Base-by-base conservation (phyloP, 2,888 invertebrate genomes). In the Petrolisthes manimaculis region DNA sequence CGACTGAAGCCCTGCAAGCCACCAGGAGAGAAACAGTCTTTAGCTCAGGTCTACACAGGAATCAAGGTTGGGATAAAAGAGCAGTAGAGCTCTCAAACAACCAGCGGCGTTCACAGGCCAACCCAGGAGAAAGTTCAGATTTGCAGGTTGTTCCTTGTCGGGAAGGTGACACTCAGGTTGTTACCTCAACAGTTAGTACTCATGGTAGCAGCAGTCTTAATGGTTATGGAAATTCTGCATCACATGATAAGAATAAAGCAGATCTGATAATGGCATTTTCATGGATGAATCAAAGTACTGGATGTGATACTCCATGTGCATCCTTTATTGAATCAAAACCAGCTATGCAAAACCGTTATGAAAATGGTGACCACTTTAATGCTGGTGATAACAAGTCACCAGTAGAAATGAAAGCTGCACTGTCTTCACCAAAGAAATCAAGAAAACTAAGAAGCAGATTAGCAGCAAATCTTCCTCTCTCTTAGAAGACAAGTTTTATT, bases 81-180 rank as follows among this genome's bases (percentile, higher is more conserved):
- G 55, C 37, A 8, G 54, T 21, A 37, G 77, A 54, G 24, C 12
- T 61, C 56, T 71, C 88, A 37, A 75, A 79, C 24, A 74, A 56
- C 18, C 67, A 74, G 54, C 14, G 3, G 4, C n/a, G 37, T 14
- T 53, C 54, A 18, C 79, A 79, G 54, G 21, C 75, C n/a, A 61
- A 54, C 53, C 67, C 4, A 21, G 12, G 71, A 6, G 88, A 88
- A 37, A 81, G 83, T 1, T 88, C 88, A 18, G 88, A 88, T 71
- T 71, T 88, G 61, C 88, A 88, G 74, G 88, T 88, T n/a, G 88
- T 88, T 53, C 88, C 88, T 5, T 88, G 88, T 55, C 24, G 88
- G 61, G 88, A 88, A 61, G 88, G 84, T 2, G 88, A 88, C 75
- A 80, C 84, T 5, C 88, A 88, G 77, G 69, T 75, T 21, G 81